Conservation (phyloP, 2,797 vertebrate species). For the Acanthornis magna region DNA sequence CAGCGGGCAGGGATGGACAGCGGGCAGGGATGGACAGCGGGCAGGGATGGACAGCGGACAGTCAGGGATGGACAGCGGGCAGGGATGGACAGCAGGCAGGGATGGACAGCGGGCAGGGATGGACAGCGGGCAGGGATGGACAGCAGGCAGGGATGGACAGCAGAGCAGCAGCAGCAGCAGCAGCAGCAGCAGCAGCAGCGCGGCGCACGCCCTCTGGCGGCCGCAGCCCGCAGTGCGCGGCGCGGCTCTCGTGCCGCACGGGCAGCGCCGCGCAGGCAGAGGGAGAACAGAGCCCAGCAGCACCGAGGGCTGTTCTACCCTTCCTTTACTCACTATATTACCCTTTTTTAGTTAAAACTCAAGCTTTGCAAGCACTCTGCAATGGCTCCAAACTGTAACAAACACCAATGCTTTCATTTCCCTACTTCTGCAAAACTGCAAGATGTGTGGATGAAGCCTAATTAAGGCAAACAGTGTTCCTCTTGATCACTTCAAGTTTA, state of each 20-base stretch:
- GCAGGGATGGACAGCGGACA: background rate
- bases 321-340: background rate
- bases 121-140: background rate
- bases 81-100: background rate
- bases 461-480: background rate
- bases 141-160: background rate
- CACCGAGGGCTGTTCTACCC: fast-evolving
- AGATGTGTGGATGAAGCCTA: background rate
- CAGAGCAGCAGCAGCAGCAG: background rate
- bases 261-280: background rate
- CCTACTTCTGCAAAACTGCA: background rate
- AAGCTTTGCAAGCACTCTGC: background rate
- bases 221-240: background rate
- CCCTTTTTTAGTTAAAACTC: background rate
- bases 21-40: background rate
- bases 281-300: background rate
- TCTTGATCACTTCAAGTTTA: background rate
- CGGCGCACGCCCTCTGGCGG: background rate
- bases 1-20: no score
- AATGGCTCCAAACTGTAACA: background rate
- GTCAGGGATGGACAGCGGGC: background rate
- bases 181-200: background rate
- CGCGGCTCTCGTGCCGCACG: background rate
- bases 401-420: background rate
- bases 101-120: no score